Base-by-base conservation (phyloP, 2,888 invertebrate species). In the Fissipunctia ypsillon region DNA sequence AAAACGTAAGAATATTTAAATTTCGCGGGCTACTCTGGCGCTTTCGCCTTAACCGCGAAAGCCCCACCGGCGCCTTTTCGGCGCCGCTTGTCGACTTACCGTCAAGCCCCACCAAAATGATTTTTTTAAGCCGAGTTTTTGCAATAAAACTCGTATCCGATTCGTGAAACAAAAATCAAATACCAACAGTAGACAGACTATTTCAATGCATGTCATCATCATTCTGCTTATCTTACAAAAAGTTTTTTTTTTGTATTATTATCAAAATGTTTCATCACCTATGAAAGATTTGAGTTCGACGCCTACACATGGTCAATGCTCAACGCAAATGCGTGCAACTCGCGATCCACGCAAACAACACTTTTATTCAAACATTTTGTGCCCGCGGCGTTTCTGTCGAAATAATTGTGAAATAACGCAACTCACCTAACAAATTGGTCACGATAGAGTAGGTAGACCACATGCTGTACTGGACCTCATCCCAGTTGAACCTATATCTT, bases 401-500 rank as follows among this genome's bases (percentile, higher is more conserved):
- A 50, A 16, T 5, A 6, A 6, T 35, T 35, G 43, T 43, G 43
- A 43, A 43, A 14, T 45, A 45, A 48, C 48, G 3, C 3, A n/a
- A n/a, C 63, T 31, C 31, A 64, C 64, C 64, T 52, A 64, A 31
- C 76, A 96, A 93, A 85, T 96, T 96, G 1, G 96, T 95, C 52
- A 97, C 92, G 78, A 97, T 96, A 80, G 96, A 93, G 90, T 97
- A 96, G 0, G 97, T 97, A 43, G 95, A 96, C 91, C 96, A 97
- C 89, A 97, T 93, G 74, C 97, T 97, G 89, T 94, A 97, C 84
- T 97, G 95, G 3, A 97, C 94, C 83, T 97, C 96, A 76, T 97
- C 95, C 97, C 97, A 97, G 83, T 96, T 96, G 89, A 97, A 97
- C 63, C 96, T 91, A 84, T 96, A 96, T 76, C 97, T 90, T 75